phyloP scores from a whole-genome alignment of 2,888 invertebrate species.

The Ophion obscuratus region DNA sequence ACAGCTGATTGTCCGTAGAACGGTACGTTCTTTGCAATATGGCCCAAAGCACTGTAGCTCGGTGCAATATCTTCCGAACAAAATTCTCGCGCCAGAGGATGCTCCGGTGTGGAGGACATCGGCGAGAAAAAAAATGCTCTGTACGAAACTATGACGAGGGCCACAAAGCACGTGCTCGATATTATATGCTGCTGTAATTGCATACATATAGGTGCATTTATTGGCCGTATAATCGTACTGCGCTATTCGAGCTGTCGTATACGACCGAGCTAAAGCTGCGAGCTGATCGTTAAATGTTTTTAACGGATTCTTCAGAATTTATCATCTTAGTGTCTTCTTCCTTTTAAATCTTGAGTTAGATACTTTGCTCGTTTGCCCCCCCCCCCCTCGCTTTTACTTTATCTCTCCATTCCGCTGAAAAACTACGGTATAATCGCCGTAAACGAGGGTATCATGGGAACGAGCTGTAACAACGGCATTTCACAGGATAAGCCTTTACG shows the following conservation, averaged over 20 bases:
- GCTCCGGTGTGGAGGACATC: neutral
- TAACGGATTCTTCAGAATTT: slow-evolving; percentile 42
- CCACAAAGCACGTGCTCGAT: slow-evolving; percentile 45
- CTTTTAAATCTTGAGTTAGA: slow-evolving; percentile 13
- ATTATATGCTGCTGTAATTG: slow-evolving; percentile 41
- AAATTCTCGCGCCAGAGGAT: neutral
- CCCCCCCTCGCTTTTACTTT: neutral
- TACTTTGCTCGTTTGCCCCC: neutral
- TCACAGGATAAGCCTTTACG: slow-evolving; percentile 4
- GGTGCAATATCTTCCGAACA: neutral
- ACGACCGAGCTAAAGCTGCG: slow-evolving; percentile 28
- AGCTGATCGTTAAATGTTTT: slow-evolving; percentile 56
- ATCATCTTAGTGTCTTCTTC: slow-evolving; percentile 7
- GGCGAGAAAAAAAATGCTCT: neutral
- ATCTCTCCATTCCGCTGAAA: neutral
- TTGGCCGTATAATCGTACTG: neutral
- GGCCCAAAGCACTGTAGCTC: neutral
- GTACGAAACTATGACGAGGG: slow-evolving; percentile 21
- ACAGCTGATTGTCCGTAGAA: too few relatives aligned
- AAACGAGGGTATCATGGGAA: slow-evolving; percentile 23
- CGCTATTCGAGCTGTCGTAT: slow-evolving; percentile 33
- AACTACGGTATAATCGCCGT: slow-evolving; percentile 41
- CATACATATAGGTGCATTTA: slow-evolving; percentile 14
- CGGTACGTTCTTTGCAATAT: neutral
- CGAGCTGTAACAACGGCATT: slow-evolving; percentile 7